phyloP scores from a whole-genome alignment of 2,113 vertebrate genomes.

The Mixornis gularis region DNA sequence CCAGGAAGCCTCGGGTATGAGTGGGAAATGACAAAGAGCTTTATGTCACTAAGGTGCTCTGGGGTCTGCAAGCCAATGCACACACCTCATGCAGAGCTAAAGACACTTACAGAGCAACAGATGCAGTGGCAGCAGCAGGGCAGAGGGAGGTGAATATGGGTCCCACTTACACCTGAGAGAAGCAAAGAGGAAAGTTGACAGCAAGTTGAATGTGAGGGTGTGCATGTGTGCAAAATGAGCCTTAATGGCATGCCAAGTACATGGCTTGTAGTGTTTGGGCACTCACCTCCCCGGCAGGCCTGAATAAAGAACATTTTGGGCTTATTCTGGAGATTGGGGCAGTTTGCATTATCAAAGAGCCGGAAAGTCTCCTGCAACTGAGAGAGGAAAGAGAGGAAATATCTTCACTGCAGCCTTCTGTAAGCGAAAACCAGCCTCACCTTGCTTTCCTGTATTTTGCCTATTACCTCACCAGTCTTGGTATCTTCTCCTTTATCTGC shows the following conservation, averaged over 20 bases:
- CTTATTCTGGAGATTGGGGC: constrained; percentile 93
- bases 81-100: constrained; percentile 72
- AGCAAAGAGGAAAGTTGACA: constrained; percentile 77
- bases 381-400: neutral
- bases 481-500: neutral
- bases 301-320: constrained; percentile 99
- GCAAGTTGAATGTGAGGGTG: constrained; percentile 56
- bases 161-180: constrained; percentile 73
- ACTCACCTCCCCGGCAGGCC: constrained; percentile 95
- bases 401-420: neutral
- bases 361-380: constrained; percentile 91
- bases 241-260: neutral
- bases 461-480: neutral
- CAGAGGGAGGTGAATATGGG: constrained; percentile 77
- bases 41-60: neutral
- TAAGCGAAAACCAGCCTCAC: neutral
- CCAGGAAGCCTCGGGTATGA: neutral
- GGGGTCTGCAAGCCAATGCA: constrained; percentile 57
- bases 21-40: neutral
- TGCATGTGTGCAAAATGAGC: constrained; percentile 18
- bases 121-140: constrained; percentile 78
- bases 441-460: neutral
- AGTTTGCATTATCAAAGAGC: constrained; percentile 89
- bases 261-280: neutral
- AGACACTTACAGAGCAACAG: constrained; percentile 80